A percentile compares a stretch with the other conserved stretches of the same genome.
These are phyloP conservation scores for Corella eumyota DNA, from an alignment of 23 tunicate genomes.

Conservation along the genomic window DNA sequence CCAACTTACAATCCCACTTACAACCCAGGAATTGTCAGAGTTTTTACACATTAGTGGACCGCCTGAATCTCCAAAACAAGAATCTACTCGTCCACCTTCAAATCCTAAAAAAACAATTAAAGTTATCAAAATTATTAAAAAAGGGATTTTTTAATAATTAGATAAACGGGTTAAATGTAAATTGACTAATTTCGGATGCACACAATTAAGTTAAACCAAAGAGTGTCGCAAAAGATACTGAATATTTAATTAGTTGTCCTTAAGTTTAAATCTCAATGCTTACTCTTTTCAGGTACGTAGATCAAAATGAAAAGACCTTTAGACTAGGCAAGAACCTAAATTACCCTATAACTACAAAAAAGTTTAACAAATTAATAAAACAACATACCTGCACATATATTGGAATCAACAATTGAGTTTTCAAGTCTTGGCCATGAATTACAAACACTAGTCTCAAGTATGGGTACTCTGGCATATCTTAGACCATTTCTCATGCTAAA, in stretches of 20 bases:
- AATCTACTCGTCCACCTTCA: conserved; percentile 66
- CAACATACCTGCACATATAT: conserved; percentile 68
- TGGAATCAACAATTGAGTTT: conserved; percentile 8
- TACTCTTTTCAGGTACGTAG: too few relatives aligned
- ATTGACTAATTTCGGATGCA: too few relatives aligned
- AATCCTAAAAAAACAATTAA: conserved; percentile 21
- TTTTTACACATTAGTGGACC: conserved; percentile 74
- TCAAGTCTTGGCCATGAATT: conserved; percentile 29
- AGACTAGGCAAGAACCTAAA: too few relatives aligned
- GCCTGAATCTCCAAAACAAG: conserved; percentile 81
- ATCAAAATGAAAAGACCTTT: too few relatives aligned
- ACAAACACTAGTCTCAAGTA: conserved; percentile 34
- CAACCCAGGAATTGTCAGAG: conserved; percentile 14
- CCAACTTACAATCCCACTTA: conserved; percentile 69
- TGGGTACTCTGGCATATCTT: conserved; percentile 31
- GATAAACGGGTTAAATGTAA: too few relatives aligned
- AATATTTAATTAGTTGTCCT: too few relatives aligned
- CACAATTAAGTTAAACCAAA: too few relatives aligned
- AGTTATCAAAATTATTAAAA: neutral
- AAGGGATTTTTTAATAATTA: neutral
- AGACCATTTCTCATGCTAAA: conserved; percentile 32
- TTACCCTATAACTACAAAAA: too few relatives aligned
- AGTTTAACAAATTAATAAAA: too few relatives aligned
- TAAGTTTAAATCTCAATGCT: too few relatives aligned
- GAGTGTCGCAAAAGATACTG: too few relatives aligned